A percentile compares a stretch with the other conserved stretches of the same genome.
phyloP scores from a whole-genome alignment of 2,888 invertebrate species.

The Malthinus seriepunctatus region DNA sequence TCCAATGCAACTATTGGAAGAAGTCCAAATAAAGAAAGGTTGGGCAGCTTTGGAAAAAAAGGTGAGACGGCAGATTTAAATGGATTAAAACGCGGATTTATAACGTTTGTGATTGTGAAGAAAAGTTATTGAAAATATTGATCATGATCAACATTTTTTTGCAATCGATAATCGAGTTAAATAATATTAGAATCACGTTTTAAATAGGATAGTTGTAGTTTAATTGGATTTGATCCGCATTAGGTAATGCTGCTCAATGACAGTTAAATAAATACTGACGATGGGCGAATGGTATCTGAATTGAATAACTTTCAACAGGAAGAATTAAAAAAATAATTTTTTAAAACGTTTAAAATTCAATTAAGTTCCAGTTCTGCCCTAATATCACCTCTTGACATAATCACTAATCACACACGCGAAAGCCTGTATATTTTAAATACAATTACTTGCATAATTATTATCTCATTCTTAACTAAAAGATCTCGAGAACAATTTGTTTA shows the following conservation, averaged over 20 bases:
- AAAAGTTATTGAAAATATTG: neutral
- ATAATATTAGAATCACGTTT: neutral
- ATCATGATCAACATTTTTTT: neutral
- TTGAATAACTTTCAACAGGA: too few species aligned
- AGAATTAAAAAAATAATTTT: too few species aligned
- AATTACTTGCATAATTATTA: too few species aligned
- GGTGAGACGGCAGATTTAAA: constrained; percentile 53
- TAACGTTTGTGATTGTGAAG: neutral
- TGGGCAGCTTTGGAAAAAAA: constrained; percentile 71
- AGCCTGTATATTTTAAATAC: too few species aligned
- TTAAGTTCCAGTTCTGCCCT: too few species aligned
- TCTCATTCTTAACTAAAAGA: too few species aligned
- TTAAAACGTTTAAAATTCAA: too few species aligned
- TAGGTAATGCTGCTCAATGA: constrained; percentile 12
- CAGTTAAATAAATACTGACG: neutral
- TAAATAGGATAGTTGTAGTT: constrained; percentile 7
- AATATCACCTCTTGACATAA: too few species aligned
- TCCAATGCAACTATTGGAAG: constrained; percentile 65
- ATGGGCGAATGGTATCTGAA: too few species aligned
- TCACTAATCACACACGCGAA: too few species aligned
- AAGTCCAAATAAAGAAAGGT: constrained; percentile 64
- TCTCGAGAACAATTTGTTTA: too few species aligned
- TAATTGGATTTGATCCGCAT: constrained; percentile 8
- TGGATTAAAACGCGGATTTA: neutral
- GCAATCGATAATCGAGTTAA: too few species aligned